phyloP scores from a whole-genome alignment of 2,113 vertebrate genomes.

The Zootoca vivipara region DNA sequence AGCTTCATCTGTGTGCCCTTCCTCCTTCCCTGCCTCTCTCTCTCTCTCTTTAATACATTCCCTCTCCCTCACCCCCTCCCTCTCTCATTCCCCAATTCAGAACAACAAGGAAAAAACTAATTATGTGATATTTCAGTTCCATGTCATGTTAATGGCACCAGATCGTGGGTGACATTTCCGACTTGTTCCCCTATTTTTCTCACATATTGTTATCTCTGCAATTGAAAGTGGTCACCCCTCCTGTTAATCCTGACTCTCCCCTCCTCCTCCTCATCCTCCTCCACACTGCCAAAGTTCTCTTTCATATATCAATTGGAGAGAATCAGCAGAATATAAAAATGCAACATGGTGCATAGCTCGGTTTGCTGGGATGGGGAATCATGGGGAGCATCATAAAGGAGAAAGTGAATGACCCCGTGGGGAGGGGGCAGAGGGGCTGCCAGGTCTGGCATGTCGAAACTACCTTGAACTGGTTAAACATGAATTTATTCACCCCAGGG shows the following conservation, averaged over 20 bases:
- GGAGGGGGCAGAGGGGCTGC: background rate
- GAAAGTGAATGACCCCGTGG: background rate
- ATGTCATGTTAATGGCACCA: slow-evolving; percentile 75
- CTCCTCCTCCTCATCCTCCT: background rate
- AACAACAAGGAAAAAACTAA: slow-evolving; percentile 78
- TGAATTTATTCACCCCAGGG: background rate
- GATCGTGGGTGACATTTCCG: slow-evolving; percentile 74
- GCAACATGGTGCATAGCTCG: slow-evolving; percentile 31
- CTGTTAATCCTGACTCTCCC: background rate
- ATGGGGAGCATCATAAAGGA: background rate
- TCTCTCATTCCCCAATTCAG: slow-evolving; percentile 65
- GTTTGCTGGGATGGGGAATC: slow-evolving; percentile 9
- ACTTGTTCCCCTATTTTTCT: slow-evolving; percentile 79
- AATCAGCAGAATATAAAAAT: slow-evolving; percentile 61
- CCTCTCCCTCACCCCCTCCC: slow-evolving; percentile 28
- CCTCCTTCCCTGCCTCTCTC: background rate
- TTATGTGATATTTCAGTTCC: slow-evolving; percentile 80
- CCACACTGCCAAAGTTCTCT: slow-evolving; percentile 13
- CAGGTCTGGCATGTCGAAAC: background rate
- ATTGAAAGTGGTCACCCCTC: slow-evolving; percentile 54
- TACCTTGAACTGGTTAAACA: background rate
- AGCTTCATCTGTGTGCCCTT: slow-evolving; percentile 53
- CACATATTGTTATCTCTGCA: slow-evolving; percentile 74
- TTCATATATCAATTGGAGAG: slow-evolving; percentile 54
- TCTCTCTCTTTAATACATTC: background rate